Percentiles rank a stretch among this genome's conserved stretches.
Evolutionary conservation across 2,797 vertebrate species (phyloP).

Genomic region (Trachops cirrhosus): DNA sequence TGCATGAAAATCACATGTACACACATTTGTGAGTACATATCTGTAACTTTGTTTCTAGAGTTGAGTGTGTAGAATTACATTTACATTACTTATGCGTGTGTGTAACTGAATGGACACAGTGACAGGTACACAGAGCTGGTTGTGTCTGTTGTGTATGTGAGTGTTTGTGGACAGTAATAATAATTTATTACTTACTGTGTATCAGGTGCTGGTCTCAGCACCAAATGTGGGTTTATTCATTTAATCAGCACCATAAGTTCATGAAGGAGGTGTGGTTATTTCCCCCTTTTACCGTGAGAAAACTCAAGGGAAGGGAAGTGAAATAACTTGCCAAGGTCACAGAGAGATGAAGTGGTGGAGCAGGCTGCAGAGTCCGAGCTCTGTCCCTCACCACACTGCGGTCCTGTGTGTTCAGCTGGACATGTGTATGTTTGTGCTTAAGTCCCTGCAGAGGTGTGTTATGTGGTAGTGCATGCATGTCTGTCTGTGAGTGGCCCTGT

Average conservation of each 20-base stretch:
- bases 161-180: neutral
- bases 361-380: neutral
- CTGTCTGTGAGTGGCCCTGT: neutral
- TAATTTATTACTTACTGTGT: neutral
- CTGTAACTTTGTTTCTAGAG: neutral
- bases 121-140: neutral
- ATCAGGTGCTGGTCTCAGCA: neutral
- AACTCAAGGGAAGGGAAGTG: neutral
- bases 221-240: neutral
- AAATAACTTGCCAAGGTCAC: constrained; percentile 26
- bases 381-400: neutral
- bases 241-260: neutral
- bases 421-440: neutral
- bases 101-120: neutral
- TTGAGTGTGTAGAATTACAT: neutral
- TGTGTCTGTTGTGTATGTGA: neutral
- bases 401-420: neutral
- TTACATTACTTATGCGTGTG: neutral
- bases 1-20: neutral
- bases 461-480: neutral
- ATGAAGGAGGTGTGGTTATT: neutral
- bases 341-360: neutral
- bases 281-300: neutral
- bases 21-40: neutral
- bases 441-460: neutral